Percentiles rank a stretch among this genome's conserved stretches.
These are phyloP conservation scores for Artibeus lituratus DNA, from an alignment of 2,797 vertebrate genomes.

Conservation along the genomic window DNA sequence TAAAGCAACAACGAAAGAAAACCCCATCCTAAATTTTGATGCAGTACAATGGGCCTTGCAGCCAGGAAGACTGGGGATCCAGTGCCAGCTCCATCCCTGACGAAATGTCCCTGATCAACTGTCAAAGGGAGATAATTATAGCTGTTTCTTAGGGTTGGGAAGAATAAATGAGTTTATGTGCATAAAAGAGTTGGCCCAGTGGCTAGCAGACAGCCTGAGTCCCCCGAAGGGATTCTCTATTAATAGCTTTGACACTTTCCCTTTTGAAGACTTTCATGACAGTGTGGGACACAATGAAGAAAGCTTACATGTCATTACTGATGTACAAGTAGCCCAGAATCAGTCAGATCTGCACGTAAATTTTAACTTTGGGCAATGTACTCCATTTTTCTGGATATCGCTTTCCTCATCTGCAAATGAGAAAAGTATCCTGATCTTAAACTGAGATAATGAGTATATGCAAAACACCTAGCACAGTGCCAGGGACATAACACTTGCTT, in stretches of 20 bases:
- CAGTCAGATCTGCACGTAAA: not conserved
- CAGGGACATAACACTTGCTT: not conserved
- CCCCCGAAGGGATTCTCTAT: not conserved
- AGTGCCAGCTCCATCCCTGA: not conserved
- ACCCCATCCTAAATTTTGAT: not conserved
- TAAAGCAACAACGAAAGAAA: not conserved
- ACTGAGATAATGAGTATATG: not conserved
- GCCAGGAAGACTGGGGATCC: not conserved
- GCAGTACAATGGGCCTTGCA: not conserved
- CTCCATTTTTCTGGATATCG: not conserved
- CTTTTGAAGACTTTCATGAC: not conserved
- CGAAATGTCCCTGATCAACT: not conserved
- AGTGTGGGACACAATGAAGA: not conserved
- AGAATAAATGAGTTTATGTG: not conserved
- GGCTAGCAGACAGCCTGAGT: not conserved
- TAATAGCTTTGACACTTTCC: not conserved
- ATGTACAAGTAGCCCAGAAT: not conserved
- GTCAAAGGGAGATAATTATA: not conserved
- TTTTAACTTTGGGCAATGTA: not conserved
- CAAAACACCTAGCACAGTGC: not conserved
- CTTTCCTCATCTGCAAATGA: not conserved
- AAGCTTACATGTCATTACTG: not conserved
- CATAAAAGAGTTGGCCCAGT: not conserved
- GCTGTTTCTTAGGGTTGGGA: not conserved
- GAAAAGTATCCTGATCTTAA: slow-evolving; percentile 17